Evolutionary conservation across 2,797 vertebrate genomes (phyloP).

Genomic region (Choloepus didactylus): DNA sequence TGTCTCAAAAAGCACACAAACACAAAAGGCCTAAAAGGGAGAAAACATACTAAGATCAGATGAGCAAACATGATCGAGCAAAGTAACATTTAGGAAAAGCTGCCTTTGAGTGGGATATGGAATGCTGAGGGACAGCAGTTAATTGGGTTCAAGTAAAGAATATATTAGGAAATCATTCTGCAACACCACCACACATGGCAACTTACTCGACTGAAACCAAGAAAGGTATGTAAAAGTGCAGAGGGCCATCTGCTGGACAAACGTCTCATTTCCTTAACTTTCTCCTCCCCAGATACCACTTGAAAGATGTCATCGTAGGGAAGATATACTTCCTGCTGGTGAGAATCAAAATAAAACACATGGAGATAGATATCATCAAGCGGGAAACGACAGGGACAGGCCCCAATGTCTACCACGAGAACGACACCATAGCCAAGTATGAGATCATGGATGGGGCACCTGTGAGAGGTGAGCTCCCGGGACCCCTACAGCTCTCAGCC

Average conservation of each 20-base stretch:
- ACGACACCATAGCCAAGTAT: conserved; percentile 98
- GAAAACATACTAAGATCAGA: background rate
- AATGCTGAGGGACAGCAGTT: background rate
- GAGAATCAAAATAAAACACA: conserved; percentile 99
- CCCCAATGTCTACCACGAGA: conserved; percentile 98
- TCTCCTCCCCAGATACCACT: conserved; percentile 92
- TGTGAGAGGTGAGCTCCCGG: conserved; percentile 92
- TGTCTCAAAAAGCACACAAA: background rate
- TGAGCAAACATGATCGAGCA: background rate
- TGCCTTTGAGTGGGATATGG: background rate
- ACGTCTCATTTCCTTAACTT: background rate
- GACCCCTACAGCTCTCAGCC: background rate
- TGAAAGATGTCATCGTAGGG: conserved; percentile 99
- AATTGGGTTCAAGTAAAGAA: background rate
- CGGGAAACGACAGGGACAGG: conserved; percentile 98
- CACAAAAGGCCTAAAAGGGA: background rate
- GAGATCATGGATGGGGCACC: conserved; percentile 99
- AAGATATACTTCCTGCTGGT: conserved; percentile 99
- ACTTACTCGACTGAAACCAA: background rate
- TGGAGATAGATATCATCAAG: conserved; percentile 99
- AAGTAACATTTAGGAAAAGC: background rate
- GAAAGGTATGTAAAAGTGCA: background rate
- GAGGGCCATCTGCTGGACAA: background rate
- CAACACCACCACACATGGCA: background rate
- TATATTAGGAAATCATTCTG: background rate